These are phyloP conservation scores for Pollimyrus isidori DNA, from an alignment of 2,113 vertebrate species.

Conservation along the genomic window DNA sequence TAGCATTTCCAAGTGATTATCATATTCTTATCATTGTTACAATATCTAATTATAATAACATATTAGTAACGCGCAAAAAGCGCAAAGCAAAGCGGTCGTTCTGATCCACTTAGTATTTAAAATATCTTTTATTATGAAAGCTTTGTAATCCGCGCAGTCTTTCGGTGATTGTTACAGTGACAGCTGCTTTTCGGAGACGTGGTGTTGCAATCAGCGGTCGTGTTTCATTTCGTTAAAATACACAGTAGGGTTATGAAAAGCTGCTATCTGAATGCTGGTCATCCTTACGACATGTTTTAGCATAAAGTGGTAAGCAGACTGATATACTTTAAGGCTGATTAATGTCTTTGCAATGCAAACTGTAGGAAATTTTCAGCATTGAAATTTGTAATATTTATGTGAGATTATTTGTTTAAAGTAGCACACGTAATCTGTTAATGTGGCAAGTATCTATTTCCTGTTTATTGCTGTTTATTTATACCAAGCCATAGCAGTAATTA, in stretches of 20 bases:
- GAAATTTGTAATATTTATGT: not conserved
- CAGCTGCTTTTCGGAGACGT: not conserved
- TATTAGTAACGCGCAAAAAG: not conserved
- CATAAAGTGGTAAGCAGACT: not conserved
- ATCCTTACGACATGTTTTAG: too few species aligned
- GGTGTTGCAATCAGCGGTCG: not conserved
- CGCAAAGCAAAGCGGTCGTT: not conserved
- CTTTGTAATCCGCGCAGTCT: not conserved
- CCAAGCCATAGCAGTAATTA: not conserved
- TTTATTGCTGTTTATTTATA: not conserved
- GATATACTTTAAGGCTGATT: not conserved
- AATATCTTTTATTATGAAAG: constrained; percentile 14
- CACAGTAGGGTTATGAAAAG: not conserved
- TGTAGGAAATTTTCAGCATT: not conserved
- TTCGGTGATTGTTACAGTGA: not conserved
- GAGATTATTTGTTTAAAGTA: not conserved
- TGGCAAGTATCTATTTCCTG: not conserved
- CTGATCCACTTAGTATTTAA: not conserved
- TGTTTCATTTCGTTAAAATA: not conserved
- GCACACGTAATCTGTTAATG: not conserved
- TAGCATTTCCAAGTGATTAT: not conserved
- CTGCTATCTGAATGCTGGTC: not conserved
- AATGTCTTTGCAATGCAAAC: not conserved
- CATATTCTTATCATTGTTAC: not conserved
- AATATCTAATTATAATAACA: not conserved